Conservation (phyloP, 64 coral and sea anemone species). For the Catalaphyllia jardinei region DNA sequence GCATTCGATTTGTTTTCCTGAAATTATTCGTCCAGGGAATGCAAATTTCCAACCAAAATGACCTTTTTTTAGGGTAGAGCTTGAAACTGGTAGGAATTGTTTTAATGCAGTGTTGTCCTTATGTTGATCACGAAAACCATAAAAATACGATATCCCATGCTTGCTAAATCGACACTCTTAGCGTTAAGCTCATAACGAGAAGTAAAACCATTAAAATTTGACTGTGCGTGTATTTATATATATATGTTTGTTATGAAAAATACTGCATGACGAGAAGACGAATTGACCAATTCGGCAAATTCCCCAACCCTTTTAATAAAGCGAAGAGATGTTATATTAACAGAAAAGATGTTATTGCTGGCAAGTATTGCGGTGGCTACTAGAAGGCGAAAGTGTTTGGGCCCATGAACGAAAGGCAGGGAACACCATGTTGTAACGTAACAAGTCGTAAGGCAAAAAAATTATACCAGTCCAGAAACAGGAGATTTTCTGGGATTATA, state of each 20-base stretch:
- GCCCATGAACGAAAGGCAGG: background rate
- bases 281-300: background rate
- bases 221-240: too few species aligned
- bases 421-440: background rate
- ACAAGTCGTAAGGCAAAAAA: background rate
- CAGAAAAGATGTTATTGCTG: background rate
- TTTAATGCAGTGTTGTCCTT: too few species aligned
- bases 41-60: too few species aligned
- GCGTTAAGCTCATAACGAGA: too few species aligned
- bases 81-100: too few species aligned
- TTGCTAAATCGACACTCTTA: too few species aligned
- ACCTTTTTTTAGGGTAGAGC: too few species aligned
- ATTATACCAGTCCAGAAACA: background rate
- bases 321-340: background rate
- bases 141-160: too few species aligned
- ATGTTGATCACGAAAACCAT: too few species aligned
- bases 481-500: background rate
- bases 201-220: too few species aligned
- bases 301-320: background rate
- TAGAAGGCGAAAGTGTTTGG: background rate
- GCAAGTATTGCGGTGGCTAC: background rate
- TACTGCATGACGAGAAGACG: background rate
- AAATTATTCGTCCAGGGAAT: too few species aligned
- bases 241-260: background rate
- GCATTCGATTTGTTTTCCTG: too few species aligned